These are phyloP conservation scores for Acromyrmex echinatior DNA, from an alignment of 1,140 invertebrate species.

Conservation along the genomic window DNA sequence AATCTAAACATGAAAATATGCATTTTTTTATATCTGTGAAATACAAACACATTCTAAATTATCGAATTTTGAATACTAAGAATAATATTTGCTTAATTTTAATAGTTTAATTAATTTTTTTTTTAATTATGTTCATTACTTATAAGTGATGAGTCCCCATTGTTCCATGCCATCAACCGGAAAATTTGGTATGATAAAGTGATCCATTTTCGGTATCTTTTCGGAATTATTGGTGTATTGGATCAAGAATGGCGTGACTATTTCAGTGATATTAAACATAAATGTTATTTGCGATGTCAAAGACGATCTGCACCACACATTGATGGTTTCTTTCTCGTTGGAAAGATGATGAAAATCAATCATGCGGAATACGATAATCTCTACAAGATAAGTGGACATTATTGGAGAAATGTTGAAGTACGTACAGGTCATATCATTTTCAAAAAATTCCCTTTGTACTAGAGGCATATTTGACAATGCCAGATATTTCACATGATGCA, in stretches of 20 bases:
- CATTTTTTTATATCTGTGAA: neutral
- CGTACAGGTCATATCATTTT: no score
- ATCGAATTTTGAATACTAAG: neutral
- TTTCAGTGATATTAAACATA: neutral
- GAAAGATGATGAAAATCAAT: no score
- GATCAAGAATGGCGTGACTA: neutral
- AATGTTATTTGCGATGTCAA: neutral
- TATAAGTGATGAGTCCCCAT: neutral
- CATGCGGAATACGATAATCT: no score
- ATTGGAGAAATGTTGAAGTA: no score
- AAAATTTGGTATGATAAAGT: neutral
- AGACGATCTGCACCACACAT: no score
- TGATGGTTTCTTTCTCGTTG: no score
- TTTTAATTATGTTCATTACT: neutral
- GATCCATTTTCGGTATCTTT: neutral
- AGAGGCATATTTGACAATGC: no score
- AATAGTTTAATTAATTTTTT: neutral
- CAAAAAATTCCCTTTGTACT: no score
- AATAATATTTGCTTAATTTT: neutral
- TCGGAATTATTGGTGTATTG: neutral
- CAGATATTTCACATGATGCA: no score
- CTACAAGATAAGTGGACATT: no score
- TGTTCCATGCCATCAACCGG: neutral
- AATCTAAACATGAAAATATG: no score
- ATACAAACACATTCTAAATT: neutral